A percentile compares a stretch with the other conserved stretches of the same genome.
Conservation (phyloP, 2,797 vertebrate species). For the Cyclopterus lumpus region DNA sequence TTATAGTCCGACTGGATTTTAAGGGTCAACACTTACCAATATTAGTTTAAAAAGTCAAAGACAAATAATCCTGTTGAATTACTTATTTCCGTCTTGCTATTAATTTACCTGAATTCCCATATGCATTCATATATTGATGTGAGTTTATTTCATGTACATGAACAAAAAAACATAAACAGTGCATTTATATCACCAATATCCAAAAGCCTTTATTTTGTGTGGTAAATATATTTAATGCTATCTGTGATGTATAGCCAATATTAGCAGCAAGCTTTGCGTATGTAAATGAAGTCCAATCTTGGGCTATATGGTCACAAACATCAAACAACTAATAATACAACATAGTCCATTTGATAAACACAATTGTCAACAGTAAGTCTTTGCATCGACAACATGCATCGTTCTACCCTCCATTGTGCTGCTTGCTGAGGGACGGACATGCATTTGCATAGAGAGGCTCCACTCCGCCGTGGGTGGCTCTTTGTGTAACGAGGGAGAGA, state of each 20-base stretch:
- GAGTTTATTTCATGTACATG: neutral
- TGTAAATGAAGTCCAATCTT: neutral
- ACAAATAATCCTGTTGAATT: neutral
- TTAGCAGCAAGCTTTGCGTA: neutral
- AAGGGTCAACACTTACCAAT: neutral
- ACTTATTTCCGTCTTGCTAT: neutral
- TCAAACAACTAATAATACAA: neutral
- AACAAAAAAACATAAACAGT: neutral
- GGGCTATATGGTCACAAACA: neutral
- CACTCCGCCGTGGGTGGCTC: neutral
- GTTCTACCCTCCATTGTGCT: neutral
- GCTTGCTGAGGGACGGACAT: neutral
- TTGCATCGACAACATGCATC: neutral
- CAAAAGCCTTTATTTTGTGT: neutral
- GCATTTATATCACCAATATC: neutral
- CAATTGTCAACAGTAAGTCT: neutral
- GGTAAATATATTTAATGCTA: neutral
- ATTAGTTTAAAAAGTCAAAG: neutral
- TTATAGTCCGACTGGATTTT: neutral
- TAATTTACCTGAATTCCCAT: neutral
- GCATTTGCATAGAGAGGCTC: constrained; percentile 13
- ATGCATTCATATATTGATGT: neutral
- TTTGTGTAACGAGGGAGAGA: neutral
- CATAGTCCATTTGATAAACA: neutral
- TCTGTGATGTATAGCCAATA: neutral